These are phyloP conservation scores for Protula sp. DNA, from an alignment of 2,888 invertebrate genomes.

Conservation along the genomic window DNA sequence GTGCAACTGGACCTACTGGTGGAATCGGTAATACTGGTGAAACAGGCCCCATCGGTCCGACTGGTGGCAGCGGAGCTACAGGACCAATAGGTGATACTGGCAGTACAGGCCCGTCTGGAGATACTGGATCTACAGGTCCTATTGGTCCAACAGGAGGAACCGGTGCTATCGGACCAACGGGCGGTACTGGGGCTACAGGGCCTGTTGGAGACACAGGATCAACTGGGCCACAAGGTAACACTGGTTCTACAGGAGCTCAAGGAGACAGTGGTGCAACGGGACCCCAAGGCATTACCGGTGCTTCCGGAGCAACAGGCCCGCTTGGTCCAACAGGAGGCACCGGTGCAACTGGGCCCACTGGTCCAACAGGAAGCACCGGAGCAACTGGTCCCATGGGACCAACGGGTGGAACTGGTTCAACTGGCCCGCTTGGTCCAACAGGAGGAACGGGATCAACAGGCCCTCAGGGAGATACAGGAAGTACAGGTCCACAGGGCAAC, in stretches of 20 bases:
- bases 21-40: conserved; percentile 7
- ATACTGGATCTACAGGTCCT: conserved; percentile 10
- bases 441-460: conserved; percentile 13
- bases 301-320: conserved; percentile 10
- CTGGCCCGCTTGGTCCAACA: conserved; percentile 12
- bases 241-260: conserved; percentile 11
- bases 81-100: conserved; percentile 15
- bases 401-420: conserved; percentile 12
- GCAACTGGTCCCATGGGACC: conserved; percentile 11
- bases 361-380: conserved; percentile 16
- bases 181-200: conserved; percentile 7
- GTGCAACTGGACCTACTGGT: conserved; percentile 14
- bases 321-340: conserved; percentile 5
- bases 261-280: conserved; percentile 16
- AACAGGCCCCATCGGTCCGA: conserved; percentile 8
- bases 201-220: conserved; percentile 6
- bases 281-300: conserved; percentile 8
- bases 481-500: conserved; percentile 11
- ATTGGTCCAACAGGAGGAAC: conserved; percentile 10
- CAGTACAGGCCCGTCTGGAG: conserved; percentile 8
- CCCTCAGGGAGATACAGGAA: conserved; percentile 8
- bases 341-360: conserved; percentile 12
- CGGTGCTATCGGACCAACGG: conserved; percentile 12
- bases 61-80: conserved; percentile 11
- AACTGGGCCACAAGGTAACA: conserved; percentile 11